Evolutionary conservation across 1,140 invertebrate genomes (phyloP), one percentile per base, ranked within the genome.

Genomic region (Zaprionus africanus): DNA sequence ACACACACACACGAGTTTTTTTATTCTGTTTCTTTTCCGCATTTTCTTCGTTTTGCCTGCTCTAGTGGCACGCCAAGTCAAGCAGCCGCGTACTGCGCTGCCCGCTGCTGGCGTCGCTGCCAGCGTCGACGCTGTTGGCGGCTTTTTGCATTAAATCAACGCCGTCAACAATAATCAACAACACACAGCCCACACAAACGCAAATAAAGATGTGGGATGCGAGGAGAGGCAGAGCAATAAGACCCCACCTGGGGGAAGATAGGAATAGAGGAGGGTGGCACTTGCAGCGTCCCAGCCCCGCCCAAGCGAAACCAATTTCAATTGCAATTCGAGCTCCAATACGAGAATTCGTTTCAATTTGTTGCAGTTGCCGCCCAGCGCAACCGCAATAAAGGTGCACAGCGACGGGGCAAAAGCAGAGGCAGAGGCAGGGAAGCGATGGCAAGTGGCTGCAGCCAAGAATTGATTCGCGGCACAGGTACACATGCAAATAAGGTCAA

Each of bases 131-230:
- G 65, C 34, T 34, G 80, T 67, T 81, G 80, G 67, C 74, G 78
- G 84, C 67, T 81, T 88, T 87, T 87, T 87, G 84, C 85, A 87
- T 87, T 87, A 90, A 88, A 87, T 87, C 84, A 87, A 83, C 84
- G 85, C 84, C 78, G 78, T 75, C 84, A 87, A 88, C 84, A 87
- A 87, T 87, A 87, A 87, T 84, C 85, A 90, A 88, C 84, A 87
- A 84, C 71, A 84, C 71, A 81, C 67, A 75, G 78, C 70, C 66
- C 36, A 57, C 22, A 56, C 34, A 24, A n/a, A 11, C 19, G 36
- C 13, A 46, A n/a, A 43, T 5, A 36, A 31, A 26, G 15, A 5
- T 12, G 2, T 26, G 24, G 1, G 5, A 4, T n/a, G 19, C 19
- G 43, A 34, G n/a, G 3, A 13, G 54, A 41, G 17, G 56, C 28